These are phyloP conservation scores for Amyelois transitella DNA, from an alignment of 1,140 invertebrate genomes.

Conservation along the genomic window DNA sequence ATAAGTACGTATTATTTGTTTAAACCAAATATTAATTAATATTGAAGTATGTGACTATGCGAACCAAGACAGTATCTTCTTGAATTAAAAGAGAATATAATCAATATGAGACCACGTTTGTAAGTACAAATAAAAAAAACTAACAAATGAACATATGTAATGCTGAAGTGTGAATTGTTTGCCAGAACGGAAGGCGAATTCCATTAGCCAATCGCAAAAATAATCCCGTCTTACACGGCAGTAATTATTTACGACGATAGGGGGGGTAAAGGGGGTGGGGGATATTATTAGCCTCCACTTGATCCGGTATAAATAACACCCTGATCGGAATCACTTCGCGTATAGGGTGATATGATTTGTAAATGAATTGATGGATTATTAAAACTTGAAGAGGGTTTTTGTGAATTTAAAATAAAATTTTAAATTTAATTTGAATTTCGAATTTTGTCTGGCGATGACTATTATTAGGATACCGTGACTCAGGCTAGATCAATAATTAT, in stretches of 20 bases:
- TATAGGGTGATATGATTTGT: constrained; percentile 24
- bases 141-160: not conserved
- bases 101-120: too few species aligned
- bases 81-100: too few species aligned
- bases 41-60: too few species aligned
- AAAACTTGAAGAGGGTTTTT: not conserved
- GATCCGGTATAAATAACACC: constrained; percentile 57
- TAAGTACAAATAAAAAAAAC: too few species aligned
- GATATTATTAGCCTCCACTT: constrained; percentile 47
- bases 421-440: too few species aligned
- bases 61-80: too few species aligned
- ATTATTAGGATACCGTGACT: too few species aligned
- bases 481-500: too few species aligned
- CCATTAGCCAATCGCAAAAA: not conserved
- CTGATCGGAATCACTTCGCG: constrained; percentile 50
- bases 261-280: constrained; percentile 12
- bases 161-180: not conserved
- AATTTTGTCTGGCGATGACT: too few species aligned
- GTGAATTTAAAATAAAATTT: too few species aligned
- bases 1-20: not conserved
- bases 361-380: not conserved
- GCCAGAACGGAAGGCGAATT: not conserved
- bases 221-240: not conserved
- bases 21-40: too few species aligned
- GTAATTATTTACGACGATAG: constrained; percentile 3